Evolutionary conservation across 2,888 invertebrate genomes (phyloP).

Genomic region (Drosophila helvetica): DNA sequence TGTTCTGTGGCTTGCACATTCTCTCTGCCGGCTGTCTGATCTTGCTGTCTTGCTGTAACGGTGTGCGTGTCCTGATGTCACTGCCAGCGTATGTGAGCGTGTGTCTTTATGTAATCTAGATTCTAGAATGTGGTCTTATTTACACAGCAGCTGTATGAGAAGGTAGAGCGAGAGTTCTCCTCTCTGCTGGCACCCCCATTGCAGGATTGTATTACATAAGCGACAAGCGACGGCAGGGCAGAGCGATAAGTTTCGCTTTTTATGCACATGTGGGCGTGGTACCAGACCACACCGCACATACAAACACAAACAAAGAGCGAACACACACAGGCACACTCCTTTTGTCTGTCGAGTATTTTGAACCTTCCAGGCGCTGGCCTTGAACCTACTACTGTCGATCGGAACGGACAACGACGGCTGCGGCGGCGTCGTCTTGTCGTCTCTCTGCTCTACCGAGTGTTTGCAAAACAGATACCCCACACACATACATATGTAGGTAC

Average conservation of each 20-base stretch:
- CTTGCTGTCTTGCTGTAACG: constrained; percentile 8
- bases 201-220: constrained; percentile 69
- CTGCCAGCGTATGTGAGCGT: constrained; percentile 2
- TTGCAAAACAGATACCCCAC: constrained; percentile 51
- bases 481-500: constrained; percentile 20
- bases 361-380: constrained; percentile 73
- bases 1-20: constrained; percentile 33
- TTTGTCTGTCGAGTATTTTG: constrained; percentile 60
- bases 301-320: constrained; percentile 20
- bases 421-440: constrained; percentile 24
- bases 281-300: constrained; percentile 29
- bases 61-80: constrained; percentile 1
- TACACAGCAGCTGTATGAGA: constrained; percentile 7
- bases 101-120: constrained; percentile 69
- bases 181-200: constrained; percentile 50
- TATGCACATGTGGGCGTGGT: constrained; percentile 48
- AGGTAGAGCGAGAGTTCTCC: neutral
- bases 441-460: constrained; percentile 21
- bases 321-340: constrained; percentile 34
- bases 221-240: constrained; percentile 30
- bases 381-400: constrained; percentile 70
- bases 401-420: constrained; percentile 36
- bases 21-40: constrained; percentile 29
- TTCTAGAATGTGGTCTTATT: constrained; percentile 64
- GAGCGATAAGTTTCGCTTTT: constrained; percentile 54